Evolutionary conservation across 2,113 vertebrate genomes (phyloP).

Genomic region (Brachypodius melanocephalos): DNA sequence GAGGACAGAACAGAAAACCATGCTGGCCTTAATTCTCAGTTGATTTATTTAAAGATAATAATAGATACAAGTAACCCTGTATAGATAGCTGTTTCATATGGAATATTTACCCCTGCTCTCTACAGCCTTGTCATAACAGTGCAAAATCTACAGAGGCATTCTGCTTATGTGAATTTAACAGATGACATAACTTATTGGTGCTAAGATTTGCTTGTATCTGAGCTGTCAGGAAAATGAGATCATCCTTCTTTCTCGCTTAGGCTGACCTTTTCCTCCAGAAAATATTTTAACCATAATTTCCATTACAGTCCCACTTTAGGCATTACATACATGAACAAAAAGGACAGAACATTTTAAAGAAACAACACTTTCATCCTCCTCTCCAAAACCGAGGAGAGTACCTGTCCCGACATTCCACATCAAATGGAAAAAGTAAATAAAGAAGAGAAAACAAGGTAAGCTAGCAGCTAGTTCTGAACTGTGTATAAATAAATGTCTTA

Average conservation of each 20-base stretch:
- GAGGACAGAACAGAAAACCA: conserved; percentile 6
- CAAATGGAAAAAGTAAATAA: background rate
- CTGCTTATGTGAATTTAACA: conserved; percentile 40
- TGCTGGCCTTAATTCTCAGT: background rate
- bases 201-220: conserved; percentile 23
- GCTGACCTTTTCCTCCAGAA: conserved; percentile 30
- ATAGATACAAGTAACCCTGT: background rate
- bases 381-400: background rate
- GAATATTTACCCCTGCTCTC: background rate
- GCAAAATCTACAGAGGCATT: background rate
- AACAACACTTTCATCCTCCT: background rate
- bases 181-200: conserved; percentile 45
- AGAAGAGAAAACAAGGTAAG: background rate
- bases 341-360: background rate
- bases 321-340: background rate
- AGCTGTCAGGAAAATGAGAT: conserved; percentile 50
- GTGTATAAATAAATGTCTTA: background rate
- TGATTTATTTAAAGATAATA: conserved; percentile 42
- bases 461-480: background rate
- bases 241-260: conserved; percentile 7
- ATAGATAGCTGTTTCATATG: background rate
- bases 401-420: background rate
- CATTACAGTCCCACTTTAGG: conserved; percentile 11
- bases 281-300: conserved; percentile 31
- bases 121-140: conserved; percentile 20